Percentiles rank a stretch among this genome's conserved stretches.
Conservation (phyloP, 2,888 invertebrate species). For the Cecidostiba fungosa region DNA sequence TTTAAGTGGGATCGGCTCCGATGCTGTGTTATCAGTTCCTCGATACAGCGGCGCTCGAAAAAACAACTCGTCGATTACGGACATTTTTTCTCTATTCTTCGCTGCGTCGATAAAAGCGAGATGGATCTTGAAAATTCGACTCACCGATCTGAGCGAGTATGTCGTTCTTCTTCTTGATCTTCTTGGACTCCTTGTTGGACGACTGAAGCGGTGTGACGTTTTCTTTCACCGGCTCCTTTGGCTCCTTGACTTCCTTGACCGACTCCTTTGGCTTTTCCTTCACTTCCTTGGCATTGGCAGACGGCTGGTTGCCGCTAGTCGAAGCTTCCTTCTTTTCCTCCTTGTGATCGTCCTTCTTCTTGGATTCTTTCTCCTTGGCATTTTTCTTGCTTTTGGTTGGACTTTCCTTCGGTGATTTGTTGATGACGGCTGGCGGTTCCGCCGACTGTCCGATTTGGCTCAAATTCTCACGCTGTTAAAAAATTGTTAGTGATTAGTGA, state of each 20-base stretch:
- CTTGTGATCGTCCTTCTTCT: constrained; percentile 72
- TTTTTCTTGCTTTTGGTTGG: constrained; percentile 76
- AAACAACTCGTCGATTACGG: constrained; percentile 42
- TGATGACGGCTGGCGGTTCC: constrained; percentile 64
- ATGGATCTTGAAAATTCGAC: constrained; percentile 63
- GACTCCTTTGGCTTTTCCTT: constrained; percentile 67
- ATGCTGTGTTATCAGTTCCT: constrained; percentile 36
- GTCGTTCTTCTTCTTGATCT: constrained; percentile 84
- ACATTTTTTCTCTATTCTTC: not conserved
- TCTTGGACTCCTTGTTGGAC: constrained; percentile 76
- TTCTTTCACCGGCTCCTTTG: constrained; percentile 70
- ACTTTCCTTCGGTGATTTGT: constrained; percentile 77
- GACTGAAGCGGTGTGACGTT: constrained; percentile 64
- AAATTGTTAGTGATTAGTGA: constrained; percentile 8
- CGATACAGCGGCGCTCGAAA: constrained; percentile 28
- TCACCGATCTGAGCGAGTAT: constrained; percentile 82
- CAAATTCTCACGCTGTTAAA: constrained; percentile 74
- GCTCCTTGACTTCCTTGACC: constrained; percentile 69
- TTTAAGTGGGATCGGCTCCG: constrained; percentile 39
- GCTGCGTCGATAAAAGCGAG: not conserved
- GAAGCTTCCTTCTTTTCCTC: constrained; percentile 71
- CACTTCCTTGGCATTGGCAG: constrained; percentile 53
- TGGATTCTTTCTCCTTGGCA: constrained; percentile 72
- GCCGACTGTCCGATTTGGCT: constrained; percentile 70
- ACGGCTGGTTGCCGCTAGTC: constrained; percentile 17